These are phyloP conservation scores for Ctenopoma kingsleyae DNA, from an alignment of 2,797 vertebrate genomes.

Conservation along the genomic window DNA sequence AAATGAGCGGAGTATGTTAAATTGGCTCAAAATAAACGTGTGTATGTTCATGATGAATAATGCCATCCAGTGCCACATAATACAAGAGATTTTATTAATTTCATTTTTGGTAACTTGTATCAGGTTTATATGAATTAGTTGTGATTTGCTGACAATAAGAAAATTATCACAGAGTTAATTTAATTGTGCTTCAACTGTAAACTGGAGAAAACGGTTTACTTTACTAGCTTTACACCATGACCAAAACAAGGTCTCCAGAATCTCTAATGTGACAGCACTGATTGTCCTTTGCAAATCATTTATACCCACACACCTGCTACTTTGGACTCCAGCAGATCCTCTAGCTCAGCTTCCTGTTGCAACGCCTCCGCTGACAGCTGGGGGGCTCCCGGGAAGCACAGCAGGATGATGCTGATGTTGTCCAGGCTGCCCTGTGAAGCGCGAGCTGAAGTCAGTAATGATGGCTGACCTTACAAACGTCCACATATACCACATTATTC, in stretches of 20 bases:
- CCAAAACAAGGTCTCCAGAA: neutral
- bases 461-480: conserved; percentile 44
- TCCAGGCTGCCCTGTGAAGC: conserved; percentile 87
- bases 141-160: too few species aligned
- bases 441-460: conserved; percentile 36
- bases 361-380: conserved; percentile 86
- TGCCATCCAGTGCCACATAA: too few species aligned
- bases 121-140: too few species aligned
- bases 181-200: neutral
- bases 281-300: neutral
- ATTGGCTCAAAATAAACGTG: too few species aligned
- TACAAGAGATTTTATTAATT: too few species aligned
- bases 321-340: conserved; percentile 85
- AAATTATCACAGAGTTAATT: too few species aligned
- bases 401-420: conserved; percentile 89
- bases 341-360: conserved; percentile 84
- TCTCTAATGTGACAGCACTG: conserved; percentile 1
- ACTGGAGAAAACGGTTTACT: too few species aligned
- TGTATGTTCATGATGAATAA: too few species aligned
- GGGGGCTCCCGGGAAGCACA: conserved; percentile 89
- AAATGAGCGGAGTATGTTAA: too few species aligned
- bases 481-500: conserved; percentile 22
- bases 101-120: too few species aligned
- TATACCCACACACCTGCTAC: conserved; percentile 81
- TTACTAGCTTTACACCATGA: neutral